phyloP scores from a whole-genome alignment of 2,797 vertebrate species.

The Crax fasciolata region DNA sequence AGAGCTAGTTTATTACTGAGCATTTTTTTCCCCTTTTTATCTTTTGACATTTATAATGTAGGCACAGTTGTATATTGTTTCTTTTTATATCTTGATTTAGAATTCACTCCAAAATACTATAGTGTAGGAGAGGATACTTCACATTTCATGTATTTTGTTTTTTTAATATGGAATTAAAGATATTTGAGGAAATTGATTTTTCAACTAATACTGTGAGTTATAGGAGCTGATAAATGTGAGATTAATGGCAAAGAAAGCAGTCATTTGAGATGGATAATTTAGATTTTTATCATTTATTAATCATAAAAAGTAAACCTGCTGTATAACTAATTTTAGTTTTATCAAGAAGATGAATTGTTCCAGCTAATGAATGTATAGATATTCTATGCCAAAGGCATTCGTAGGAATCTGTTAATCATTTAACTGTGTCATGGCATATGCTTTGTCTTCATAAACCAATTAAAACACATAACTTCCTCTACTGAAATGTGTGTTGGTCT shows the following conservation, averaged over 20 bases:
- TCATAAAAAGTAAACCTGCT: slow-evolving; percentile 86
- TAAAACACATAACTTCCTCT: slow-evolving; percentile 82
- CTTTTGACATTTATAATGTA: not conserved
- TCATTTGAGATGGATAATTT: slow-evolving; percentile 86
- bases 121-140: slow-evolving; percentile 57
- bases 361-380: slow-evolving; percentile 85
- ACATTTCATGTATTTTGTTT: slow-evolving; percentile 34
- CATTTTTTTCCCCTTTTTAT: not conserved
- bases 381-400: slow-evolving; percentile 85
- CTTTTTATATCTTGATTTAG: slow-evolving; percentile 53
- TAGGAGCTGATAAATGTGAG: slow-evolving; percentile 82
- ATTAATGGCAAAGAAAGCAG: slow-evolving; percentile 83
- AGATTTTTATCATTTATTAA: slow-evolving; percentile 87
- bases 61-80: not conserved
- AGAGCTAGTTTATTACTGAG: slow-evolving; percentile 30
- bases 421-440: slow-evolving; percentile 86
- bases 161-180: slow-evolving; percentile 75
- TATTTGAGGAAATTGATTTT: slow-evolving; percentile 80
- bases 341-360: slow-evolving; percentile 87
- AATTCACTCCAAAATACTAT: slow-evolving; percentile 45
- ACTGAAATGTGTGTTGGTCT: slow-evolving; percentile 78
- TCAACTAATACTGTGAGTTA: slow-evolving; percentile 74
- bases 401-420: slow-evolving; percentile 86
- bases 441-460: slow-evolving; percentile 86
- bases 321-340: slow-evolving; percentile 87